phyloP scores from a whole-genome alignment of 1,140 invertebrate genomes.

The Diploscapter pachys region DNA sequence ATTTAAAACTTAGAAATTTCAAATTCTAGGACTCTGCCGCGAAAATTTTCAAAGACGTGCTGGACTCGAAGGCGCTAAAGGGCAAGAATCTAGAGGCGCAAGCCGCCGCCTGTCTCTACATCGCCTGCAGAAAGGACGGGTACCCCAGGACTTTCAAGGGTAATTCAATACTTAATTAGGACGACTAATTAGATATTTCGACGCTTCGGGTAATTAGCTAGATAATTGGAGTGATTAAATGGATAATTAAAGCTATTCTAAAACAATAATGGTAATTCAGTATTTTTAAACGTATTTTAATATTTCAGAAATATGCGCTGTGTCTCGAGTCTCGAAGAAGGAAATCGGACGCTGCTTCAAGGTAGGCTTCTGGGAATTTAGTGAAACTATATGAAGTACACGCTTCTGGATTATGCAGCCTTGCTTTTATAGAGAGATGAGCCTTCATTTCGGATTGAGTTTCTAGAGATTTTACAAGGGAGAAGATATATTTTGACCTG shows the following conservation, averaged over 20 bases:
- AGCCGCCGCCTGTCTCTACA: constrained; percentile 95
- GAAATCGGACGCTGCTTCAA: constrained; percentile 97
- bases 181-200: neutral
- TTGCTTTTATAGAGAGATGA: too few species aligned
- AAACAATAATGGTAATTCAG: too few species aligned
- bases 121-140: constrained; percentile 95
- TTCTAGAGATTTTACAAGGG: too few species aligned
- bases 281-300: neutral
- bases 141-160: constrained; percentile 96
- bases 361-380: constrained; percentile 57
- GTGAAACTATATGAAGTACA: too few species aligned
- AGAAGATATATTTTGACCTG: too few species aligned
- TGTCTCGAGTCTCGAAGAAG: constrained; percentile 97
- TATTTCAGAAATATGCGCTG: constrained; percentile 84
- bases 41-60: constrained; percentile 91
- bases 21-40: constrained; percentile 85
- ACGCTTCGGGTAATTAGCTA: too few species aligned
- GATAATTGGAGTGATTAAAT: too few species aligned
- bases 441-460: too few species aligned
- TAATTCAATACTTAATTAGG: constrained; percentile 40
- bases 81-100: constrained; percentile 94
- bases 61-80: constrained; percentile 92
- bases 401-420: too few species aligned
- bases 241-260: too few species aligned
- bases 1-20: neutral